phyloP scores from a whole-genome alignment of 2,888 invertebrate genomes.

The Pyrocoelia pectoralis region DNA sequence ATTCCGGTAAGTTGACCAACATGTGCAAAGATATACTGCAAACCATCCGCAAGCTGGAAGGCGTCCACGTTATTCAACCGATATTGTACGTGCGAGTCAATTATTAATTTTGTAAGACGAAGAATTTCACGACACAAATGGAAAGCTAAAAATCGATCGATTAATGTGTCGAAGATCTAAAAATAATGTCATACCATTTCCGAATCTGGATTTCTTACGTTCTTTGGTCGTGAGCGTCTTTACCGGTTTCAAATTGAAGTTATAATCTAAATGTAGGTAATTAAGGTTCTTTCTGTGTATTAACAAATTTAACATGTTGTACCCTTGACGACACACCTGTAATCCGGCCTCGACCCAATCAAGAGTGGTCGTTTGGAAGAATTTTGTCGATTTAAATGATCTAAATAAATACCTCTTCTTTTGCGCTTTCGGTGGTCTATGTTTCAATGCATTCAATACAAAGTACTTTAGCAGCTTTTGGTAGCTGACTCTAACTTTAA shows the following conservation, averaged over 20 bases:
- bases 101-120: slow-evolving; percentile 96
- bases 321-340: slow-evolving; percentile 98
- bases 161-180: background rate
- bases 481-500: slow-evolving; percentile 98
- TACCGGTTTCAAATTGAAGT: slow-evolving; percentile 99
- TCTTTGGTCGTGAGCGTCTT: slow-evolving; percentile 99
- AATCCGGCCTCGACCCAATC: slow-evolving; percentile 99
- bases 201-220: slow-evolving; percentile 96
- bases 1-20: slow-evolving; percentile 99
- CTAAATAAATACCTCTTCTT: slow-evolving; percentile 98
- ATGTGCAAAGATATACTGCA: slow-evolving; percentile 99
- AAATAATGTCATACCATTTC: slow-evolving; percentile 79
- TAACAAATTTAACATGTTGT: slow-evolving; percentile 98
- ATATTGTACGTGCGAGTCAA: slow-evolving; percentile 99
- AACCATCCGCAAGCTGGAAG: slow-evolving; percentile 96
- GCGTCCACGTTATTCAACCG: slow-evolving; percentile 99
- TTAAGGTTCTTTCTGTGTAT: slow-evolving; percentile 99
- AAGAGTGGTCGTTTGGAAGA: slow-evolving; percentile 98
- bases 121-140: slow-evolving; percentile 99
- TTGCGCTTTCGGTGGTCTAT: slow-evolving; percentile 97
- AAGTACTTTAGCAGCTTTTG: slow-evolving; percentile 98
- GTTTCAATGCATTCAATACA: slow-evolving; percentile 97
- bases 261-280: slow-evolving; percentile 99
- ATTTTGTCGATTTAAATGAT: slow-evolving; percentile 99
- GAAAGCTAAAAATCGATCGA: slow-evolving; percentile 74